Percentiles rank a stretch among this genome's conserved stretches.
These are phyloP conservation scores for Andrena camellia DNA, from an alignment of 2,888 invertebrate species.

Conservation along the genomic window DNA sequence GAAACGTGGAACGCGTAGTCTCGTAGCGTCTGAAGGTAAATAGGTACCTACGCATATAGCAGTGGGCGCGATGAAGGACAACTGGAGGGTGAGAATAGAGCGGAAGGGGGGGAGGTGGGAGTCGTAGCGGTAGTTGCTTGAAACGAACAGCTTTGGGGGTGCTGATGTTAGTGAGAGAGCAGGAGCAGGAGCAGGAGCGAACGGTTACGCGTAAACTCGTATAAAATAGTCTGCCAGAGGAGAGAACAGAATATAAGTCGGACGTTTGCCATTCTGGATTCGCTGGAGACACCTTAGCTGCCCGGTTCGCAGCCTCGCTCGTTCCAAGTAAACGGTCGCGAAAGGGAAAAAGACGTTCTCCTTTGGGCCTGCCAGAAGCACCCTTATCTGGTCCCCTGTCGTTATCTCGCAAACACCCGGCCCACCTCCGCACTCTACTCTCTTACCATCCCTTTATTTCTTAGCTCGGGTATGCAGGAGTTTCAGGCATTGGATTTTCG, in stretches of 20 bases:
- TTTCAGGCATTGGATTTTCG: neutral
- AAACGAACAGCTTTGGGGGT: neutral
- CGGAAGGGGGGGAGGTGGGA: neutral
- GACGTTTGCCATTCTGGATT: constrained; percentile 61
- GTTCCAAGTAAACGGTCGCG: constrained; percentile 59
- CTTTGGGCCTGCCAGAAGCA: constrained; percentile 49
- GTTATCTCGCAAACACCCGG: constrained; percentile 60
- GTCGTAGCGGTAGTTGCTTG: neutral
- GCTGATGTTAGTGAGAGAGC: neutral
- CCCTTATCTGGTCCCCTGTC: constrained; percentile 61
- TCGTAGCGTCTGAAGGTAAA: neutral
- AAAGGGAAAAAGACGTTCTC: constrained; percentile 59
- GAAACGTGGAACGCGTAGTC: neutral
- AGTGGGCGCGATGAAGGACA: neutral
- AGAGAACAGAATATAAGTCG: constrained; percentile 32
- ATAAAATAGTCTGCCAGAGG: constrained; percentile 55
- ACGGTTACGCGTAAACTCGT: constrained; percentile 6
- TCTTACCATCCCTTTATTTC: neutral
- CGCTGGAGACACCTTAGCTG: constrained; percentile 57
- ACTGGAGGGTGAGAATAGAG: neutral
- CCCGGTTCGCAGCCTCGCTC: constrained; percentile 50
- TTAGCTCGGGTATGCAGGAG: neutral
- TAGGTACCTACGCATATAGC: neutral
- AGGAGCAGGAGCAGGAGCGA: neutral
- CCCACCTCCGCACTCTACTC: constrained; percentile 12